These are phyloP conservation scores for Chiloscyllium plagiosum DNA, from an alignment of 2,113 vertebrate species.

Conservation along the genomic window DNA sequence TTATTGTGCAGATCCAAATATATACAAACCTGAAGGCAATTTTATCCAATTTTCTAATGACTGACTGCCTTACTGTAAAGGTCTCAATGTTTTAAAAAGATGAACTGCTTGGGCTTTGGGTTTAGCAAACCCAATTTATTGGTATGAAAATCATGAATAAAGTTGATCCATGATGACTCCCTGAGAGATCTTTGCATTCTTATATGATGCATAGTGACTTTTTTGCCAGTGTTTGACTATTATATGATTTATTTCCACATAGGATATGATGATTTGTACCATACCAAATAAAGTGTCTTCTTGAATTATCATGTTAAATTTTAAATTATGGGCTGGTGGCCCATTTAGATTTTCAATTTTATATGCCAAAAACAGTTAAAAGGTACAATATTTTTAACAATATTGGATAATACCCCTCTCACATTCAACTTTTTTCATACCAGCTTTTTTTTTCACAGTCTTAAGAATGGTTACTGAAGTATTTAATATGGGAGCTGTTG, in stretches of 20 bases:
- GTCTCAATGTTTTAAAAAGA: conserved; percentile 2
- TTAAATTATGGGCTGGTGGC: background rate
- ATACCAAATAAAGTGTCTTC: background rate
- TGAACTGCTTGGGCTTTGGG: background rate
- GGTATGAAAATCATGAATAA: background rate
- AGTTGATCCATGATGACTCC: background rate
- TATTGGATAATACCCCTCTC: no score
- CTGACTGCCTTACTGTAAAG: background rate
- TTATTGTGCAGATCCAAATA: background rate
- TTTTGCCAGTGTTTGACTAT: background rate
- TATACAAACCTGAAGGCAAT: background rate
- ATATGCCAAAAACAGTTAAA: background rate
- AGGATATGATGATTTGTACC: background rate
- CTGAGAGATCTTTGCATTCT: background rate
- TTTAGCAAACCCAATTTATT: background rate
- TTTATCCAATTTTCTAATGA: background rate
- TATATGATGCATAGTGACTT: background rate
- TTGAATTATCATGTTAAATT: background rate
- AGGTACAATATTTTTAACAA: background rate
- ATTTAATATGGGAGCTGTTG: background rate
- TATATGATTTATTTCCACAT: background rate
- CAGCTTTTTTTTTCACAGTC: background rate
- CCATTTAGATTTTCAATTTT: background rate
- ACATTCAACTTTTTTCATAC: background rate
- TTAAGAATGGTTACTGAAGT: background rate